These are phyloP conservation scores for Rhizomys pruinosus DNA, from an alignment of 2,113 vertebrate genomes.

Conservation along the genomic window DNA sequence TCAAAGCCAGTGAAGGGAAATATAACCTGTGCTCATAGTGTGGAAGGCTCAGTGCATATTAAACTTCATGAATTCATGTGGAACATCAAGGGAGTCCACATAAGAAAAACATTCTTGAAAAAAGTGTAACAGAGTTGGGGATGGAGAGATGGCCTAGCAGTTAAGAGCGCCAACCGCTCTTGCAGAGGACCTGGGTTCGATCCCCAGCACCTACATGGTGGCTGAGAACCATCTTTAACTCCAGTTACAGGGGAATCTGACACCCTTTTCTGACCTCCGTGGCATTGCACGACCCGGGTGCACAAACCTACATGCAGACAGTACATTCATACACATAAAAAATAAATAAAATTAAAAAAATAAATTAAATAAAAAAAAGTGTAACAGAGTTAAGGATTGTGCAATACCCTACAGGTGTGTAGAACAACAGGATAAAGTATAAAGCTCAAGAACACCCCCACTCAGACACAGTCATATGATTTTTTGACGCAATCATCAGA, in stretches of 20 bases:
- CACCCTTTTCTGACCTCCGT: no score
- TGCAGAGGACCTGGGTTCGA: no score
- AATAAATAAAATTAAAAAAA: no score
- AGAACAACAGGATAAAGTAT: background rate
- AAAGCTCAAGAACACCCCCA: background rate
- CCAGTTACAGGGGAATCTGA: no score
- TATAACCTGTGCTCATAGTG: background rate
- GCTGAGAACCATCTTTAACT: no score
- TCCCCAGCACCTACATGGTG: no score
- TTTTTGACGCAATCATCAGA: background rate
- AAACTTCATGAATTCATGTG: background rate
- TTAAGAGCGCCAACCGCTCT: no score
- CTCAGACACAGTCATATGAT: background rate
- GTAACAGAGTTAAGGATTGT: background rate
- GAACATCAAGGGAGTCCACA: background rate
- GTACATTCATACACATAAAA: no score
- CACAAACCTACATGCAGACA: no score
- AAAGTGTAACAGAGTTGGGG: background rate
- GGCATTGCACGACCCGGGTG: no score
- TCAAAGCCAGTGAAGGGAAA: background rate
- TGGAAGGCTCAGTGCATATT: background rate
- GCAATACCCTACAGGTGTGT: background rate
- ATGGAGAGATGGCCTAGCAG: no score
- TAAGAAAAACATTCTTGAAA: slow-evolving; percentile 40
- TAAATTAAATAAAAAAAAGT: no score